A percentile compares a stretch with the other conserved stretches of the same genome.
Evolutionary conservation across 2,113 vertebrate species (phyloP).

Genomic region (Protobothrops mucrosquamatus): DNA sequence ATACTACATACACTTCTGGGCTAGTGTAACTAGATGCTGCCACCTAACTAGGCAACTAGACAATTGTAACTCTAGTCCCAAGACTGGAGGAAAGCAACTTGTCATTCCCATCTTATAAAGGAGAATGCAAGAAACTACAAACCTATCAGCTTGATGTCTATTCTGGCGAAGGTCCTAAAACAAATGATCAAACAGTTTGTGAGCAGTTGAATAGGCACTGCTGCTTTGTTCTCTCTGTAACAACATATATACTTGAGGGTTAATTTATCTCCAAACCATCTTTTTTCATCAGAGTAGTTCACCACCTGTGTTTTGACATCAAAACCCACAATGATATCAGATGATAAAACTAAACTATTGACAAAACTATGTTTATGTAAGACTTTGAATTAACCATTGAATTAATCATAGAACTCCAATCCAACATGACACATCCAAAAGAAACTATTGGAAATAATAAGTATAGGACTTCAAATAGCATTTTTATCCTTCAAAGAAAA

Average conservation of each 20-base stretch:
- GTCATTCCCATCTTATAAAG: not conserved
- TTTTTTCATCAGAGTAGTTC: not conserved
- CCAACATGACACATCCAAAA: not conserved
- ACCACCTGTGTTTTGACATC: not conserved
- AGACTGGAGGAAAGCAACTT: not conserved
- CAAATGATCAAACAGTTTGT: not conserved
- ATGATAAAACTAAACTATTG: not conserved
- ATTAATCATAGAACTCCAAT: not conserved
- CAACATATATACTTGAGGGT: not conserved
- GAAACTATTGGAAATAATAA: not conserved
- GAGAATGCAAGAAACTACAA: not conserved
- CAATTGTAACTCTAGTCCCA: not conserved
- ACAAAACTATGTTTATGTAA: not conserved
- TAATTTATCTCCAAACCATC: not conserved
- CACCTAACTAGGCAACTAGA: not conserved
- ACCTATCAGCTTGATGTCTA: not conserved
- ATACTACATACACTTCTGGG: not conserved
- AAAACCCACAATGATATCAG: not conserved
- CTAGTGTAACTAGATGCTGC: not conserved
- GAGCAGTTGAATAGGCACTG: not conserved
- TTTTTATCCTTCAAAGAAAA: slow-evolving; percentile 23
- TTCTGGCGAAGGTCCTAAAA: not conserved
- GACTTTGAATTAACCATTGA: not conserved
- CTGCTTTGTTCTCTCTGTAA: not conserved
- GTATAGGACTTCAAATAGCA: not conserved